phyloP scores from a whole-genome alignment of 2,888 invertebrate species.

The Parnassius glacialis region DNA sequence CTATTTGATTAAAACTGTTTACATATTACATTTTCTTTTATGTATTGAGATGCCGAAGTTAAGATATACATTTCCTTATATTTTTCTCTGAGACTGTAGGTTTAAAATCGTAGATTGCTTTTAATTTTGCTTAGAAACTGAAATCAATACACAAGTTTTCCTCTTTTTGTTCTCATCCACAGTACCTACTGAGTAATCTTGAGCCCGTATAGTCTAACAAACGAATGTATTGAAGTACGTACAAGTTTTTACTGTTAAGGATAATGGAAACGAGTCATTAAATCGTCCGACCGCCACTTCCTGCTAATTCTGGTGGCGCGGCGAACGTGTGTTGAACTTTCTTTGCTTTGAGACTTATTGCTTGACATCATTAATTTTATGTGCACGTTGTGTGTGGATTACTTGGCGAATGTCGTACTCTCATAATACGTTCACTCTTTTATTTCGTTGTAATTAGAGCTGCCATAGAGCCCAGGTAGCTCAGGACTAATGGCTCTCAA shows the following conservation, averaged over 20 bases:
- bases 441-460: not conserved
- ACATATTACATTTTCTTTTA: too few relatives aligned
- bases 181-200: not conserved
- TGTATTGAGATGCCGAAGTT: too few relatives aligned
- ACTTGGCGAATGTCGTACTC: not conserved
- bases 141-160: too few relatives aligned
- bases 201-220: not conserved
- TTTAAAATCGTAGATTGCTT: too few relatives aligned
- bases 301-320: constrained; percentile 3
- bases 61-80: too few relatives aligned
- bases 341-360: constrained; percentile 8
- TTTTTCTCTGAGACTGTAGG: too few relatives aligned
- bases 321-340: constrained; percentile 13
- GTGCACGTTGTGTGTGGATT: constrained; percentile 14
- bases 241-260: constrained; percentile 16
- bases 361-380: constrained; percentile 2
- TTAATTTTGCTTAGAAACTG: too few relatives aligned
- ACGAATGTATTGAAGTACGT: constrained; percentile 1
- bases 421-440: not conserved
- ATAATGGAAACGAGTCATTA: constrained; percentile 26
- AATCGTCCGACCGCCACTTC: constrained; percentile 15
- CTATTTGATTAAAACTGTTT: too few relatives aligned
- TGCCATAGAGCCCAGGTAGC: not conserved
- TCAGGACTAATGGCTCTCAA: too few relatives aligned
- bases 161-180: too few relatives aligned